Evolutionary conservation across 2,888 invertebrate species (phyloP).

Genomic region (Plagodis pulveraria): DNA sequence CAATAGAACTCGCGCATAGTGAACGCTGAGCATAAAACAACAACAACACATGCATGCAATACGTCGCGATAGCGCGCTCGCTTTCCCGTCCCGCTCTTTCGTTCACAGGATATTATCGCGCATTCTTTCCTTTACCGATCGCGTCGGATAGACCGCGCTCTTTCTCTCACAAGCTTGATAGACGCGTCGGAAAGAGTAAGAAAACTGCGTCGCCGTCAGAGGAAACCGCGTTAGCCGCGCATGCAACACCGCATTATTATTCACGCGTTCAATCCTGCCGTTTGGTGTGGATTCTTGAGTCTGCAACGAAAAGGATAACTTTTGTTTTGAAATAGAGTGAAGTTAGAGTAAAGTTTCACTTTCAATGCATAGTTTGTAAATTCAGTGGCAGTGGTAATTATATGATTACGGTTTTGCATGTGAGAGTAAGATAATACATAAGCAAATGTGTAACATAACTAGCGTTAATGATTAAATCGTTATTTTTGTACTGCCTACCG

Average conservation of each 20-base stretch:
- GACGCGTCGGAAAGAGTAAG: constrained; percentile 18
- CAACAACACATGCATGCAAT: not conserved
- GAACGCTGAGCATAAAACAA: no score
- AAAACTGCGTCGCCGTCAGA: not conserved
- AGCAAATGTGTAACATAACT: no score
- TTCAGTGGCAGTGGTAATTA: no score
- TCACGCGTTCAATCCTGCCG: constrained; percentile 14
- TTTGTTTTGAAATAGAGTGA: not conserved
- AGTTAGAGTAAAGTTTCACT: not conserved
- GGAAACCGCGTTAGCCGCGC: constrained; percentile 1
- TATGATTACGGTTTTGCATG: no score
- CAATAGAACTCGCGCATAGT: no score
- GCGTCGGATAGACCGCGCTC: constrained; percentile 10
- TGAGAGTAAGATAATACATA: no score
- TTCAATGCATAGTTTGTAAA: no score
- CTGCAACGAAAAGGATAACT: not conserved
- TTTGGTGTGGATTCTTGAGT: constrained; percentile 3
- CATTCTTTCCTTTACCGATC: constrained; percentile 2
- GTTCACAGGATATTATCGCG: constrained; percentile 4
- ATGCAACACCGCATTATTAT: constrained; percentile 6
- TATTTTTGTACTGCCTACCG: no score
- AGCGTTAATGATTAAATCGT: no score
- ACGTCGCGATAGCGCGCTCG: not conserved
- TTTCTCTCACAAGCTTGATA: not conserved
- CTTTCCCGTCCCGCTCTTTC: constrained; percentile 11